Conservation (phyloP, 2,888 invertebrate species). For the Napeogenes sylphis region DNA sequence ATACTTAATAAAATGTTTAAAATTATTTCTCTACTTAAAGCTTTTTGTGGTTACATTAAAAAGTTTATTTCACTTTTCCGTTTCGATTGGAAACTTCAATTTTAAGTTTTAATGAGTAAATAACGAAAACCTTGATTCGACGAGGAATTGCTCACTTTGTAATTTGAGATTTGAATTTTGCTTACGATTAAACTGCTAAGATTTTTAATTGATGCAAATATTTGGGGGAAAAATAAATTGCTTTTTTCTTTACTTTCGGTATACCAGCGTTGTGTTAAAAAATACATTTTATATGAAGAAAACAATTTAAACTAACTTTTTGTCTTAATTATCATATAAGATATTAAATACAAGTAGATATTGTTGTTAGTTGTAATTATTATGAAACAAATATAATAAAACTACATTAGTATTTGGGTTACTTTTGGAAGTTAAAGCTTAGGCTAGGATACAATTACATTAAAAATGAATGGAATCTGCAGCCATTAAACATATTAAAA, state of each 20-base stretch:
- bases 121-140: constrained; percentile 57
- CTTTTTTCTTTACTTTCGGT: not conserved
- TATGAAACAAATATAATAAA: no score
- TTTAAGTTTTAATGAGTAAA: constrained; percentile 73
- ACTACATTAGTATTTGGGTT: no score
- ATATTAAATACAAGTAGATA: constrained; percentile 29
- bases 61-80: constrained; percentile 54
- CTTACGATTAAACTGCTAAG: constrained; percentile 5
- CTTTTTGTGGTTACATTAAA: constrained; percentile 42
- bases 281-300: no score
- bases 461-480: no score
- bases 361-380: no score
- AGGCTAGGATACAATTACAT: no score
- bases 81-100: constrained; percentile 55
- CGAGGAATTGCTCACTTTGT: constrained; percentile 56
- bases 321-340: no score
- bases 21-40: constrained; percentile 34
- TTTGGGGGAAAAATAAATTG: not conserved
- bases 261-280: no score
- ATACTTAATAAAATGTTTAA: constrained; percentile 18
- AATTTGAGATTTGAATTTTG: constrained; percentile 33
- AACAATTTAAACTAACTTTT: not conserved
- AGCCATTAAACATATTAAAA: no score
- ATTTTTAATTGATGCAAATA: constrained; percentile 6
- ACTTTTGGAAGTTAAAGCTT: no score